These are phyloP conservation scores for Holothuria leucospilota DNA, from an alignment of 53 echinoderm and acorn worm species.

Conservation along the genomic window DNA sequence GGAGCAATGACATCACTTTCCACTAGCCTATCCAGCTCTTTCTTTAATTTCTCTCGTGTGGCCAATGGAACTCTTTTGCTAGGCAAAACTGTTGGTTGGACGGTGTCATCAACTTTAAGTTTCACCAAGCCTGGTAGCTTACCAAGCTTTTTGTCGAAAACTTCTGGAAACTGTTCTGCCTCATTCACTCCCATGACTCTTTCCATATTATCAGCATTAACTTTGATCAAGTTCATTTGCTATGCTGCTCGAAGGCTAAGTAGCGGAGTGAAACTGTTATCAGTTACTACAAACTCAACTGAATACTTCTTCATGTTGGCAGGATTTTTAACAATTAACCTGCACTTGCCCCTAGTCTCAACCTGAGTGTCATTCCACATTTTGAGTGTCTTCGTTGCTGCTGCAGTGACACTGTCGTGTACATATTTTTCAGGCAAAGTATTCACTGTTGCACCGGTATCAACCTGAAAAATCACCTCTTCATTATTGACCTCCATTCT, in stretches of 20 bases:
- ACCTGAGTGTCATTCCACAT: too few species aligned
- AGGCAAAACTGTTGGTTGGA: constrained; percentile 48
- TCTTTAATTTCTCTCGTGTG: constrained; percentile 59
- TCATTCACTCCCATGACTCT: constrained; percentile 34
- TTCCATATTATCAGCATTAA: constrained; percentile 66
- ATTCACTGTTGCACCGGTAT: too few species aligned
- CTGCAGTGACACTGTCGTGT: too few species aligned
- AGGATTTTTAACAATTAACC: too few species aligned
- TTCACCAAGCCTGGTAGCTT: constrained; percentile 55
- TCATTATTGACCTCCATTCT: too few species aligned
- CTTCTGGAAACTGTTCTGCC: constrained; percentile 44
- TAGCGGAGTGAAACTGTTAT: constrained; percentile 60
- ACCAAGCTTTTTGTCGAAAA: constrained; percentile 54
- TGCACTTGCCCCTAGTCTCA: too few species aligned
- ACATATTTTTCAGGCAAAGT: too few species aligned
- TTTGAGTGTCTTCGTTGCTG: too few species aligned
- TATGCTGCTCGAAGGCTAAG: constrained; percentile 55
- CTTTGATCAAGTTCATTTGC: too few species aligned
- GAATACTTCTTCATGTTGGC: background rate
- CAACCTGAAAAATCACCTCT: too few species aligned
- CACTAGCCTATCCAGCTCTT: constrained; percentile 53
- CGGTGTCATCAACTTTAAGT: constrained; percentile 30
- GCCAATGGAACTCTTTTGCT: constrained; percentile 61
- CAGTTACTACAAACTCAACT: constrained; percentile 64
- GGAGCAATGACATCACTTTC: constrained; percentile 54